These are phyloP conservation scores for Phalacrocorax brasilianus DNA, from an alignment of 2,113 vertebrate genomes.

Conservation along the genomic window DNA sequence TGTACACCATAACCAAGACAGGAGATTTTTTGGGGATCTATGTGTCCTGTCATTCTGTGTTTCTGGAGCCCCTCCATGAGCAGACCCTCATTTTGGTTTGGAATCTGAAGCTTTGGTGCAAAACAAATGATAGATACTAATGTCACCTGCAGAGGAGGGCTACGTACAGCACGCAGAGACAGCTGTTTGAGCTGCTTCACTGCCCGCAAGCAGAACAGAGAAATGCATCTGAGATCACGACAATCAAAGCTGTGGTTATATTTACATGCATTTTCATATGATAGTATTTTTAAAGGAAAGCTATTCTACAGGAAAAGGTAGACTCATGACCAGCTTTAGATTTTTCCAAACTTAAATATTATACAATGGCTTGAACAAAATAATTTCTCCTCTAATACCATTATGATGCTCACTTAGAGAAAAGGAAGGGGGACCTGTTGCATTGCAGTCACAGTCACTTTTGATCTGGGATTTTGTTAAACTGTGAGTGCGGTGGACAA, in stretches of 20 bases:
- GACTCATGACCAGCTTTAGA: neutral
- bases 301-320: neutral
- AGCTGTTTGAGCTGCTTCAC: neutral
- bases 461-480: neutral
- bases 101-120: neutral
- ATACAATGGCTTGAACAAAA: neutral
- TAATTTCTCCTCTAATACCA: neutral
- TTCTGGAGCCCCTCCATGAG: neutral
- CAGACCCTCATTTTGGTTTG: neutral
- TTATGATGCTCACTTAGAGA: neutral
- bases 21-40: neutral
- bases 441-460: neutral
- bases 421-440: neutral
- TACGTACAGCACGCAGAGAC: neutral
- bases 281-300: neutral
- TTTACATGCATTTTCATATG: neutral
- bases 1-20: neutral
- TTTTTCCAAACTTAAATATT: neutral
- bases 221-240: neutral
- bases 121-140: neutral
- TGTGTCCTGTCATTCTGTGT: neutral
- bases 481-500: neutral
- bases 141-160: neutral
- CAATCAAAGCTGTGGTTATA: neutral
- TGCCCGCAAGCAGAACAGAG: neutral